Base-by-base conservation (phyloP, 2,888 invertebrate species). In the Himalopsyche tibetana region DNA sequence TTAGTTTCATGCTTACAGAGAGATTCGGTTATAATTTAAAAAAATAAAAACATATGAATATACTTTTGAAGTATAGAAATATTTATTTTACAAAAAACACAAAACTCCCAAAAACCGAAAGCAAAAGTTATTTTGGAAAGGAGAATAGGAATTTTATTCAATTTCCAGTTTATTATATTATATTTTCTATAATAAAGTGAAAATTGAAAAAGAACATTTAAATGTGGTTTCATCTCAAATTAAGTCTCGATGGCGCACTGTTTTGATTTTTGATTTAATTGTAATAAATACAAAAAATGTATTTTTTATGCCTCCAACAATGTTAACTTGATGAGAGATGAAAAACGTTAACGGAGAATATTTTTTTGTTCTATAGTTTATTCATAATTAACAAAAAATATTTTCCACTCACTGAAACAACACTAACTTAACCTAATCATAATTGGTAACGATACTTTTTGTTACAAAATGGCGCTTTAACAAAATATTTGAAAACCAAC, bases 391-490 rank as follows among this genome's bases (percentile, higher is more conserved):
- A 38, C 17, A 40, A 80, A 38, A 11, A 80, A 12, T 6, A 12
- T 6, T 80, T 36, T 36, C 8, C 6, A 36, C n/a, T 12, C 28
- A 80, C n/a, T 17, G 5, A 38, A 80, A 6, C 15, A 38, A 80
- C 45, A 80, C 36, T 36, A 38, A 15, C 74, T 74, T 74, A 74
- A 15, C 4, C 74, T 74, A 74, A 36, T 63, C 8, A 38, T 63
- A 9, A 28, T 88, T 87, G 88, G 89, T 88, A 88, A 88, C 88
- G 88, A 88, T 88, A 88, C 88, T 87, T 88, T 88, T 45, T 87
- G 69, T 84, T 82, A 86, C 84, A 84, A 63, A 82, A 82, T 74
- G 17, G 17, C 56, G 15, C 28, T 80, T 82, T 40, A 80, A 42
- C 12, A 19, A 69, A 51, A 83, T 63, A 79, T 82, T 19, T 82